Evolutionary conservation across 2,888 invertebrate species (phyloP).

Genomic region (Arenicola marina): DNA sequence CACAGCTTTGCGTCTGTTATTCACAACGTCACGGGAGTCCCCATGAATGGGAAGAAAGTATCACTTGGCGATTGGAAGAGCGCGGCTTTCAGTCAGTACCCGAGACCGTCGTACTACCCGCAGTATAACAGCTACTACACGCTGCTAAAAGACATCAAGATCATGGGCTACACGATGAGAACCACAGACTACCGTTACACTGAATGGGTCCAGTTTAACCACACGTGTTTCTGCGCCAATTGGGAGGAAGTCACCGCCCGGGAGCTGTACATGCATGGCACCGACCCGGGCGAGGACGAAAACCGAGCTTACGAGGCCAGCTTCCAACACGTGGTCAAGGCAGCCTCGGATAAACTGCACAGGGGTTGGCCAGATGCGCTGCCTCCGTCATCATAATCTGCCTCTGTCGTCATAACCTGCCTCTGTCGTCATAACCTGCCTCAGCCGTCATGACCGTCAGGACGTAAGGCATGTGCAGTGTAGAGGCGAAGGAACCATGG

Average conservation of each 20-base stretch:
- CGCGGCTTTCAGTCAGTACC: constrained; percentile 80
- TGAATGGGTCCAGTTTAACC: constrained; percentile 79
- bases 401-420: too few relatives aligned
- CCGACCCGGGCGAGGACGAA: constrained; percentile 73
- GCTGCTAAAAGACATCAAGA: constrained; percentile 72
- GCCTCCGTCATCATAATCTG: too few relatives aligned
- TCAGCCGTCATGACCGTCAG: too few relatives aligned
- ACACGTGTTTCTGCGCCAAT: constrained; percentile 66
- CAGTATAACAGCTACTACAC: constrained; percentile 78
- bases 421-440: constrained; percentile 4
- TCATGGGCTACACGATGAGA: constrained; percentile 86
- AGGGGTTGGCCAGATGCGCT: constrained; percentile 16
- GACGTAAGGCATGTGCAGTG: too few relatives aligned
- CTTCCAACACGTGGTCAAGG: constrained; percentile 3
- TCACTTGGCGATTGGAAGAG: constrained; percentile 39
- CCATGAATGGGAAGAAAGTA: too few relatives aligned
- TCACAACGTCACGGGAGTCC: constrained; percentile 4
- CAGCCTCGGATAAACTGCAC: constrained; percentile 11
- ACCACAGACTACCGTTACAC: constrained; percentile 77
- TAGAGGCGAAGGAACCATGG: too few relatives aligned
- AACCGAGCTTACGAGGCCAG: constrained; percentile 68
- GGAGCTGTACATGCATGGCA: constrained; percentile 78
- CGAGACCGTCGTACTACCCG: constrained; percentile 73
- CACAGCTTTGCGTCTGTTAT: constrained; percentile 43
- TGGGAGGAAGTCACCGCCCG: constrained; percentile 74